These are phyloP conservation scores for Polyommatus icarus DNA, from an alignment of 2,888 invertebrate species.

Conservation along the genomic window DNA sequence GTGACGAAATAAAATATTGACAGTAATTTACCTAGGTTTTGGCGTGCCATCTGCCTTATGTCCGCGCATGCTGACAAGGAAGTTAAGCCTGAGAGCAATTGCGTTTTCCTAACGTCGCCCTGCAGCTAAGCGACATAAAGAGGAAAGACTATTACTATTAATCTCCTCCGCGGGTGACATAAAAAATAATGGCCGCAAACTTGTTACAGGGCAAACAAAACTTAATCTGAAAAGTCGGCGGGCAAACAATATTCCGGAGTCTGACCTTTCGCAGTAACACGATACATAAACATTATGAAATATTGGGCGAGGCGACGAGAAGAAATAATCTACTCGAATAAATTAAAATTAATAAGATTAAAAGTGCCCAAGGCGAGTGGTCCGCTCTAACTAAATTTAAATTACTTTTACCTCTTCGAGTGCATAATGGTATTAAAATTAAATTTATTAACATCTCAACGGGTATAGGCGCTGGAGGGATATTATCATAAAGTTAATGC, in stretches of 20 bases:
- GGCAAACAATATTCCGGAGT: background rate
- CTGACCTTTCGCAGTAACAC: conserved; percentile 4
- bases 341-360: conserved; percentile 79
- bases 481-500: conserved; percentile 27
- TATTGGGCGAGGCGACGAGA: conserved; percentile 58
- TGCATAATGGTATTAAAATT: conserved; percentile 75
- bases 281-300: conserved; percentile 45
- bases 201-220: conserved; percentile 3
- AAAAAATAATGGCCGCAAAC: background rate
- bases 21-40: no score
- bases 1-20: no score
- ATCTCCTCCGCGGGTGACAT: background rate
- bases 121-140: background rate
- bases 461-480: conserved; percentile 31
- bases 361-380: conserved; percentile 62
- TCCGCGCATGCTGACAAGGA: no score
- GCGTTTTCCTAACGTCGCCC: background rate
- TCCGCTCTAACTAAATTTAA: conserved; percentile 69
- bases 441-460: conserved; percentile 55
- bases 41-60: no score
- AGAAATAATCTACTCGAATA: conserved; percentile 73
- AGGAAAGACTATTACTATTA: background rate
- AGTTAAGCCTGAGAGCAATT: no score
- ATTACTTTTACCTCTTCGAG: conserved; percentile 75
- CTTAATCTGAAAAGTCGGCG: background rate